Evolutionary conservation across 2,113 vertebrate species (phyloP), one percentile per base, ranked within the genome.

Genomic region (Chroicocephalus ridibundus): DNA sequence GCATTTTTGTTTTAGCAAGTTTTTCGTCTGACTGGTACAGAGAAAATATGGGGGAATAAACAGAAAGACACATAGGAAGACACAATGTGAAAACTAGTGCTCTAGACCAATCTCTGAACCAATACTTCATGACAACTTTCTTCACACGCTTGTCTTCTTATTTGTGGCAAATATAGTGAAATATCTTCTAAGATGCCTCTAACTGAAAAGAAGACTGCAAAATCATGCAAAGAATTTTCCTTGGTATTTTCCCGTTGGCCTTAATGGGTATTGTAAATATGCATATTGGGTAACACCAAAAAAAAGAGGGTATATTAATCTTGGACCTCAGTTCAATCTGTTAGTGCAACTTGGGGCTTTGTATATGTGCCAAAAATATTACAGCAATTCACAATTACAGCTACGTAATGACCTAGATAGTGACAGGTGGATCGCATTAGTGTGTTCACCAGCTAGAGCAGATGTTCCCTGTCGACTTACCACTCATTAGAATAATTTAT

Each of bases 391-490:
- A 80, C 36, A 88, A 20, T 15, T 90, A 55, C 54, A 51, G 31
- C 86, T 90, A 52, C 0, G 4, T 93, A 91, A 91, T 92, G 90
- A 85, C 90, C 75, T 86, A 92, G 81, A 72, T 22, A 66, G 66
- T 94, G 84, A 82, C 92, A 96, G 93, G 93, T 96, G 85, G 66
- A 76, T 93, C 58, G 36, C 71, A 93, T 93, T 85, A 90, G 54
- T n/a, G 27, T 44, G 55, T 88, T 96, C 87, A 95, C 82, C 49
- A 92, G 62, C 78, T 76, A 44, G 1, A 75, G 34, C 87, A 95
- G 85, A 96, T 96, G 90, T 88, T 96, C 46, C 36, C 46, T 90
- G 75, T 92, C 21, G 5, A 46, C 38, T 93, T 80, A 74, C 32
- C 54, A 58, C 10, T 86, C 76, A 87, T 79, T 76, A 80, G 27